Evolutionary conservation across 2,797 vertebrate genomes (phyloP).

Genomic region (Euthynnus affinis): DNA sequence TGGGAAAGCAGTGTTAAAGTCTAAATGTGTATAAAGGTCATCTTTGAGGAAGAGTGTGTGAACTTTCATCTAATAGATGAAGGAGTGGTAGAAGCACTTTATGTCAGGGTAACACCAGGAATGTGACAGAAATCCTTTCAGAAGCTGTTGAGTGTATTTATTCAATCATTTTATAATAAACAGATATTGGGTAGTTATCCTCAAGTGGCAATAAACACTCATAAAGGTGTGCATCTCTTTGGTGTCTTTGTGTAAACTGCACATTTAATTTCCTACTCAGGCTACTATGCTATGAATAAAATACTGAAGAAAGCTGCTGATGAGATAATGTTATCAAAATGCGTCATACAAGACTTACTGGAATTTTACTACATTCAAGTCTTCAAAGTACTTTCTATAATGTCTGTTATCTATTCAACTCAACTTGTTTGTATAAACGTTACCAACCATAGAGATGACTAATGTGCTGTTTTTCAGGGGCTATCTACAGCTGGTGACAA

Average conservation of each 20-base stretch:
- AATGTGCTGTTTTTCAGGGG: constrained; percentile 17
- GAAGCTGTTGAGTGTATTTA: not conserved
- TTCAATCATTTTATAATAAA: constrained; percentile 9
- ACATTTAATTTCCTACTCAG: not conserved
- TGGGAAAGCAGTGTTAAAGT: constrained; percentile 5
- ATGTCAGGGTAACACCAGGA: constrained; percentile 48
- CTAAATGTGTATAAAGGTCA: constrained; percentile 39
- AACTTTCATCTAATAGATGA: constrained; percentile 33
- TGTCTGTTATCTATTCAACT: not conserved
- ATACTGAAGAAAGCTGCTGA: not conserved
- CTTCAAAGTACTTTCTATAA: not conserved
- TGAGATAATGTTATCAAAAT: constrained; percentile 28
- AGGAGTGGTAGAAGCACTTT: constrained; percentile 21
- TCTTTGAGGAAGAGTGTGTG: not conserved
- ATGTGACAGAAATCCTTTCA: constrained; percentile 14
- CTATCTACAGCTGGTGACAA: constrained; percentile 51
- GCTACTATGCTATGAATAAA: no score
- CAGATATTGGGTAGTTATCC: not conserved
- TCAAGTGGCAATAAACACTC: not conserved
- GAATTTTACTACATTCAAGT: not conserved
- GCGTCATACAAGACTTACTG: not conserved
- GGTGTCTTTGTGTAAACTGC: not conserved
- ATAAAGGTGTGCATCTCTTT: not conserved
- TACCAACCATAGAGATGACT: constrained; percentile 28
- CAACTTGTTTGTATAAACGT: constrained; percentile 3